These are phyloP conservation scores for Heliornis fulica DNA, from an alignment of 2,113 vertebrate genomes.

Conservation along the genomic window DNA sequence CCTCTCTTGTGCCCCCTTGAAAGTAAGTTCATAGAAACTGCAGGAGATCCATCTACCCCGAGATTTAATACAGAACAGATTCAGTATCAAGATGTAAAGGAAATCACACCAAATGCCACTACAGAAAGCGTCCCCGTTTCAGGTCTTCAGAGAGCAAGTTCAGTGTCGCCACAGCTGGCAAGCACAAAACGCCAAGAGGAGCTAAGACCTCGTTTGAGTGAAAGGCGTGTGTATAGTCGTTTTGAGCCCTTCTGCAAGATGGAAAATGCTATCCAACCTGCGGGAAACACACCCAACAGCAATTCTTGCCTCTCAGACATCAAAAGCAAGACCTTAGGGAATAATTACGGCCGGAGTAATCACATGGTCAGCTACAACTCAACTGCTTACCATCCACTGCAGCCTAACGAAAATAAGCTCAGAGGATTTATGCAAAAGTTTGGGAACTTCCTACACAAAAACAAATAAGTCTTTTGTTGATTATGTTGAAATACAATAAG, in stretches of 20 bases:
- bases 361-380: slow-evolving; percentile 68
- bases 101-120: not conserved
- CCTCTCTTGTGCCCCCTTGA: slow-evolving; percentile 56
- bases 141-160: slow-evolving; percentile 39
- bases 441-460: slow-evolving; percentile 87
- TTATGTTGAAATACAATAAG: not conserved
- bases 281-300: slow-evolving; percentile 22
- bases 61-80: slow-evolving; percentile 85
- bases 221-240: slow-evolving; percentile 83
- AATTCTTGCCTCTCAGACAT: slow-evolving; percentile 63
- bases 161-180: not conserved
- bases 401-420: slow-evolving; percentile 87
- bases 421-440: slow-evolving; percentile 88
- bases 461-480: slow-evolving; percentile 71
- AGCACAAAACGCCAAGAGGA: slow-evolving; percentile 52
- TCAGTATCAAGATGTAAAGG: slow-evolving; percentile 68
- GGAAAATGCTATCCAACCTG: slow-evolving; percentile 70
- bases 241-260: slow-evolving; percentile 85
- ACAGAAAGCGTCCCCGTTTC: slow-evolving; percentile 23
- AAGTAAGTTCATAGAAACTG: slow-evolving; percentile 58
- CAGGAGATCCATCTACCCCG: slow-evolving; percentile 79
- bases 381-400: slow-evolving; percentile 52
- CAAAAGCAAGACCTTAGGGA: slow-evolving; percentile 66
- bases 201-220: slow-evolving; percentile 64
- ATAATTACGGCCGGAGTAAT: slow-evolving; percentile 61